Percentiles rank a stretch among this genome's conserved stretches.
Conservation (phyloP, 1,140 invertebrate genomes). For the Uloborus diversus region DNA sequence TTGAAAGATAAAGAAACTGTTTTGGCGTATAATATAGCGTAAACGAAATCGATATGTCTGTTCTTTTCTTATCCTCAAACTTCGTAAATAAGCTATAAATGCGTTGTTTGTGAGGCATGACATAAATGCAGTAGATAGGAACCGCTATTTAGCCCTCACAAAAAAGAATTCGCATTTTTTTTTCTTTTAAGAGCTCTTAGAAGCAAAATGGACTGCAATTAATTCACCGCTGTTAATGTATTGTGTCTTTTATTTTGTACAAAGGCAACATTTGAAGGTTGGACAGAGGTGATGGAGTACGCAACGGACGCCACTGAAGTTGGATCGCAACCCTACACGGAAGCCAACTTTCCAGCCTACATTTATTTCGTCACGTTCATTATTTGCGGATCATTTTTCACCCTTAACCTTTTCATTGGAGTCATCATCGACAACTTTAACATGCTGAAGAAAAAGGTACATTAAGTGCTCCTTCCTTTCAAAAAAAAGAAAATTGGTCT, state of each 20-base stretch:
- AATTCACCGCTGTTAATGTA: too few relatives aligned
- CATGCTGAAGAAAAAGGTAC: conserved; percentile 95
- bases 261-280: conserved; percentile 85
- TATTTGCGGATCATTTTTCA: conserved; percentile 97
- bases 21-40: too few relatives aligned
- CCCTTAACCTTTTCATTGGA: conserved; percentile 96
- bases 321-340: conserved; percentile 88
- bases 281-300: conserved; percentile 97
- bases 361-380: conserved; percentile 98
- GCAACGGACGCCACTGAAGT: conserved; percentile 95
- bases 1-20: too few relatives aligned
- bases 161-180: too few relatives aligned
- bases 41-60: too few relatives aligned
- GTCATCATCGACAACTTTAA: conserved; percentile 99
- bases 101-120: too few relatives aligned
- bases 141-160: too few relatives aligned
- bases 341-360: conserved; percentile 96
- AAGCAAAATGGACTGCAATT: too few relatives aligned
- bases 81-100: too few relatives aligned
- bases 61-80: too few relatives aligned
- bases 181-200: too few relatives aligned
- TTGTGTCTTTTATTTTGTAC: not conserved
- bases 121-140: too few relatives aligned
- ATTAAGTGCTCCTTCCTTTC: not conserved
- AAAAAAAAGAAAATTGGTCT: not conserved